Evolutionary conservation across 2,888 invertebrate species (phyloP).

Genomic region (Urechis unicinctus): DNA sequence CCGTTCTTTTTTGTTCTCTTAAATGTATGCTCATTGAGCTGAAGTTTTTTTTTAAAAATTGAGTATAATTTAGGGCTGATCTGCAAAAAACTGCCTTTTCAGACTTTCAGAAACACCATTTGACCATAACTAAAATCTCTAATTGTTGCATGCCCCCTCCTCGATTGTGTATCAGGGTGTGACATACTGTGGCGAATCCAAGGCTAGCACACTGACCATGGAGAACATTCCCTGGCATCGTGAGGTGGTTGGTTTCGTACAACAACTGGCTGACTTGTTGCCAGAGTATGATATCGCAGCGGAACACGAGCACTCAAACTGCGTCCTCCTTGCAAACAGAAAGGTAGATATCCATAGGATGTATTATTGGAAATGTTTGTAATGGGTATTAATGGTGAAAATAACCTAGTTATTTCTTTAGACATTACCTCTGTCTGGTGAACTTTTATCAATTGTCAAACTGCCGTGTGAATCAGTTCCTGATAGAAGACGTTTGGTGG

Average conservation of each 20-base stretch:
- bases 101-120: too few relatives aligned
- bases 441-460: not conserved
- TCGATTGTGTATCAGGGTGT: conserved; percentile 56
- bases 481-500: conserved; percentile 54
- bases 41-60: too few relatives aligned
- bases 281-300: conserved; percentile 56
- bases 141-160: too few relatives aligned
- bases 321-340: conserved; percentile 56
- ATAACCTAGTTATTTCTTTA: not conserved
- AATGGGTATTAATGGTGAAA: too few relatives aligned
- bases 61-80: not conserved
- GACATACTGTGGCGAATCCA: conserved; percentile 58
- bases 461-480: conserved; percentile 47
- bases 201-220: conserved; percentile 56
- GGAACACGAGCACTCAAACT: conserved; percentile 61
- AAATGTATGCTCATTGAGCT: too few relatives aligned
- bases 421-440: too few relatives aligned
- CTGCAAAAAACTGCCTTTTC: not conserved
- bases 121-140: too few relatives aligned
- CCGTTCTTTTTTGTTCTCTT: not conserved
- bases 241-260: conserved; percentile 55
- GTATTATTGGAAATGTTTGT: too few relatives aligned
- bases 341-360: conserved; percentile 47
- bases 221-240: conserved; percentile 60
- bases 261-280: conserved; percentile 50